A percentile compares a stretch with the other conserved stretches of the same genome.
Evolutionary conservation across 2,888 invertebrate genomes (phyloP).

Genomic region (Leptopterna dolabrata): DNA sequence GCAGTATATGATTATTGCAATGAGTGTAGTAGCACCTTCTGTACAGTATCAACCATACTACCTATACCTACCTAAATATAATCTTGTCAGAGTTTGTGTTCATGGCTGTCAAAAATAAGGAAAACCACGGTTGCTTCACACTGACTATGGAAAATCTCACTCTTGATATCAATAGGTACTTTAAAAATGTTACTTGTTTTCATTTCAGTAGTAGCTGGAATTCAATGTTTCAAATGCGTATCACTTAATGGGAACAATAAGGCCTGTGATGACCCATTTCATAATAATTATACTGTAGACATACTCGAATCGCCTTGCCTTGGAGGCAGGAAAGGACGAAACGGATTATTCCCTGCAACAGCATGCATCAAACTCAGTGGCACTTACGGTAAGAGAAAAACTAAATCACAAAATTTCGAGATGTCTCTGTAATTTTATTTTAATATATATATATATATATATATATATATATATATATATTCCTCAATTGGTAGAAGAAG

Average conservation of each 20-base stretch:
- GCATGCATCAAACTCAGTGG: conserved; percentile 97
- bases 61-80: no score
- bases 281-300: conserved; percentile 87
- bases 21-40: no score
- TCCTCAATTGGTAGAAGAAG: not conserved
- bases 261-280: conserved; percentile 95
- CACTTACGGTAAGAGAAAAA: conserved; percentile 76
- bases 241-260: conserved; percentile 88
- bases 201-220: conserved; percentile 67
- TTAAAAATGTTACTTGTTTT: not conserved
- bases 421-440: not conserved
- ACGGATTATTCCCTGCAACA: conserved; percentile 95
- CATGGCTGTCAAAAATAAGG: no score
- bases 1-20: no score
- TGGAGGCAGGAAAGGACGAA: conserved; percentile 91
- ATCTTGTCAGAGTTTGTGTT: no score
- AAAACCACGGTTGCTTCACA: no score
- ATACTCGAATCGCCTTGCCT: conserved; percentile 92
- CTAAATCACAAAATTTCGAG: not conserved
- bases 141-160: not conserved
- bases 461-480: not conserved
- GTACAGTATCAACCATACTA: no score
- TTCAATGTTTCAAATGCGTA: conserved; percentile 98
- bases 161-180: not conserved
- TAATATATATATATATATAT: not conserved